These are phyloP conservation scores for Zelostemma sp. DNA, from an alignment of 1,140 invertebrate genomes.

Conservation along the genomic window DNA sequence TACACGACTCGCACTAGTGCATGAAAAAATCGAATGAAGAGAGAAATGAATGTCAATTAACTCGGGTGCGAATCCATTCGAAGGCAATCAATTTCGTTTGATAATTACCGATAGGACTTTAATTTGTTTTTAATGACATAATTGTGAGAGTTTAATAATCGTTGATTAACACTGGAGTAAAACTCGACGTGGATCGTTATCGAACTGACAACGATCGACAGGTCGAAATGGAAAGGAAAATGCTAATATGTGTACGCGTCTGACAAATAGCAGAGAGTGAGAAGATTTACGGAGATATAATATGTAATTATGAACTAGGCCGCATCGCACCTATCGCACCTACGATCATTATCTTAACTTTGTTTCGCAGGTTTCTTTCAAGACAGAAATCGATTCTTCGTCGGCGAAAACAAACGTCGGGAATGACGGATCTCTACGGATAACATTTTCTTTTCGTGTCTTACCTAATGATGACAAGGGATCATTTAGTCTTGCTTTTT, in stretches of 20 bases:
- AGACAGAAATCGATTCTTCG: slow-evolving; percentile 29
- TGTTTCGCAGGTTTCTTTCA: slow-evolving; percentile 8
- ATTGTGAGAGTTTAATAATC: slow-evolving; percentile 26
- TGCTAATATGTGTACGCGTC: slow-evolving; percentile 5
- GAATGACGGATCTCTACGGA: slow-evolving; percentile 18
- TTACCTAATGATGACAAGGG: too few relatives aligned
- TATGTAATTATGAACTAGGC: slow-evolving; percentile 39
- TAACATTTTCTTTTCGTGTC: too few relatives aligned
- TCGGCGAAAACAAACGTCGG: slow-evolving; percentile 21
- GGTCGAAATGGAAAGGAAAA: slow-evolving; percentile 23
- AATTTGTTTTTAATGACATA: slow-evolving; percentile 12
- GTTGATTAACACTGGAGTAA: slow-evolving; percentile 22
- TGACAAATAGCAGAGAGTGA: slow-evolving; percentile 33
- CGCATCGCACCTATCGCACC: slow-evolving; percentile 35
- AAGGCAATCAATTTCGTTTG: too few relatives aligned
- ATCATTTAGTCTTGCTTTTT: too few relatives aligned
- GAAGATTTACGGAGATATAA: slow-evolving; percentile 38
- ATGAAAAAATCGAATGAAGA: too few relatives aligned
- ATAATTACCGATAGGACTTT: too few relatives aligned
- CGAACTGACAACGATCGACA: slow-evolving; percentile 32
- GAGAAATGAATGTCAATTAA: too few relatives aligned
- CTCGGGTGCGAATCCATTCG: too few relatives aligned
- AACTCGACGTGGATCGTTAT: slow-evolving; percentile 31
- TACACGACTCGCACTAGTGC: too few relatives aligned
- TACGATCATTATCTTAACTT: slow-evolving; percentile 29